A percentile compares a stretch with the other conserved stretches of the same genome.
Evolutionary conservation across 2,797 vertebrate genomes (phyloP).

Genomic region (Muscicapa striata): DNA sequence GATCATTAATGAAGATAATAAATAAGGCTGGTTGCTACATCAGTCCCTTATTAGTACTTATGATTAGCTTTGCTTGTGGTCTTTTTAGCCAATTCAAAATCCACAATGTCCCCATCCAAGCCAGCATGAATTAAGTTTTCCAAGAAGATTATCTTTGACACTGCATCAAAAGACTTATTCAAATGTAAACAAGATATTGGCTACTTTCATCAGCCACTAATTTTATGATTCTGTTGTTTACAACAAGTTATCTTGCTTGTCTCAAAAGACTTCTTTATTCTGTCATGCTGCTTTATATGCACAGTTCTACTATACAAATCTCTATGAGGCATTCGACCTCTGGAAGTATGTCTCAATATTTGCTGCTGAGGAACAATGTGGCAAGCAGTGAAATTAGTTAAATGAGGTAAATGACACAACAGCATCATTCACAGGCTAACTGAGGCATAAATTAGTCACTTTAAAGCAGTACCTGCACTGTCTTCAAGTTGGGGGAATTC

Average conservation of each 20-base stretch:
- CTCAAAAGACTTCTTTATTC: background rate
- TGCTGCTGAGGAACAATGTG: background rate
- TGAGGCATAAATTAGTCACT: background rate
- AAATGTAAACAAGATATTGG: constrained; percentile 16
- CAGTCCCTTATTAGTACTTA: constrained; percentile 12
- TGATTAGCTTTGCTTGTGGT: background rate
- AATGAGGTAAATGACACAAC: background rate
- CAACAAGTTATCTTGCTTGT: background rate
- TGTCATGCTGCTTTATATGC: background rate
- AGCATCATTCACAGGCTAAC: background rate
- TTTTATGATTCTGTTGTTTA: constrained; percentile 33
- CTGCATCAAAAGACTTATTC: constrained; percentile 33
- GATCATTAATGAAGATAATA: constrained; percentile 30
- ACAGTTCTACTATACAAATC: background rate
- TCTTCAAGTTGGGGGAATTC: constrained; percentile 36
- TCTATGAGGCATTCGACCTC: background rate
- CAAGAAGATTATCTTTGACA: constrained; percentile 34
- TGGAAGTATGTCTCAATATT: background rate
- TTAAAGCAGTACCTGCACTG: background rate
- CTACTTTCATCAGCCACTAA: constrained; percentile 13
- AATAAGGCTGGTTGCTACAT: background rate
- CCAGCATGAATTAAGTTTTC: constrained; percentile 11
- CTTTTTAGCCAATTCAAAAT: constrained; percentile 30
- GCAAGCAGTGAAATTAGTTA: background rate
- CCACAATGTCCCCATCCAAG: background rate